Conservation (phyloP, 2,797 vertebrate genomes). For the Cryptoprocta ferox region DNA sequence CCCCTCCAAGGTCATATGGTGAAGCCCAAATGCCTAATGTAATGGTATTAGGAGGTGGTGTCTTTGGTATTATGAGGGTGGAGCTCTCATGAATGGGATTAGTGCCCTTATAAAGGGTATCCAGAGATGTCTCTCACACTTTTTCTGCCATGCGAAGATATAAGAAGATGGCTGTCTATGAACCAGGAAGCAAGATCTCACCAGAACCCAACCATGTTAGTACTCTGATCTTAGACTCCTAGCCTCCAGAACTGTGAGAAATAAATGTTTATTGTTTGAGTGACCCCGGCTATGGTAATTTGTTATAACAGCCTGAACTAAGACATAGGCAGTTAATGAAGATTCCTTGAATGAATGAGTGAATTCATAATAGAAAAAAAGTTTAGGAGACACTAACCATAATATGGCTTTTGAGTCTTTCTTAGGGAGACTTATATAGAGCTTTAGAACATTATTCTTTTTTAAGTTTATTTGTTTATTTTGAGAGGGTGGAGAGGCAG, state of each 20-base stretch:
- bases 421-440: background rate
- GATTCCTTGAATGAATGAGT: background rate
- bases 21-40: background rate
- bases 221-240: background rate
- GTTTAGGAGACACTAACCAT: background rate
- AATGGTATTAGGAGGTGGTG: background rate
- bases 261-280: background rate
- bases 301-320: background rate
- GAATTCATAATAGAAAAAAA: background rate
- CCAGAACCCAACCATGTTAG: background rate
- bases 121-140: background rate
- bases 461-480: too few species aligned
- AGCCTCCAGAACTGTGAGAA: background rate
- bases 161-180: background rate
- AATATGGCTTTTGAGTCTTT: slow-evolving; percentile 7
- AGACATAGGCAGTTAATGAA: background rate
- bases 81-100: background rate
- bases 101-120: background rate
- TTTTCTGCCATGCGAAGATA: background rate
- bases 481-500: too few species aligned
- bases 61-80: background rate
- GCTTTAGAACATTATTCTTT: slow-evolving; percentile 5
- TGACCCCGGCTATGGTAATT: background rate
- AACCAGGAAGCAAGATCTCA: background rate
- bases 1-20: background rate